Percentiles rank a stretch among this genome's conserved stretches.
phyloP scores from a whole-genome alignment of 2,888 invertebrate genomes.

The Druceiella hillmani region DNA sequence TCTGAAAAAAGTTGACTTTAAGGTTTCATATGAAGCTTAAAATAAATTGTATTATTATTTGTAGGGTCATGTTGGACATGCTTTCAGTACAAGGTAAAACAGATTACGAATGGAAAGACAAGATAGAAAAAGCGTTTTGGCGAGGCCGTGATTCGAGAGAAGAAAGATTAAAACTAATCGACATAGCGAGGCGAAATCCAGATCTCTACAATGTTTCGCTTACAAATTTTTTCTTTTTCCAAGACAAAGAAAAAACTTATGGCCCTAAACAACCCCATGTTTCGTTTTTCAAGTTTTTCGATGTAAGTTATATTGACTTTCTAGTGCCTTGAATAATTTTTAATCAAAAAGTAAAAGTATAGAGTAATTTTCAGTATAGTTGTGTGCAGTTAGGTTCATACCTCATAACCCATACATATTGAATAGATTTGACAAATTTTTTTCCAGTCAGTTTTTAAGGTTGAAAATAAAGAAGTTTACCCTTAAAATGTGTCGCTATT shows the following conservation, averaged over 20 bases:
- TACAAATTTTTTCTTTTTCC: slow-evolving; percentile 95
- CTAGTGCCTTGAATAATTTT: no score
- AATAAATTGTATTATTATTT: slow-evolving; percentile 22
- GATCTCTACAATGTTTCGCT: slow-evolving; percentile 85
- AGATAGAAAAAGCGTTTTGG: slow-evolving; percentile 79
- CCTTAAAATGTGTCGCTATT: no score
- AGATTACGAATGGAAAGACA: slow-evolving; percentile 64
- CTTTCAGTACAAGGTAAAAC: slow-evolving; percentile 83
- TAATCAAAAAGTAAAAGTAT: no score
- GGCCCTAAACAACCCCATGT: slow-evolving; percentile 81
- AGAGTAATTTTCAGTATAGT: no score
- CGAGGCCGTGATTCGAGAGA: slow-evolving; percentile 88
- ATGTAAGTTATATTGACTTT: slow-evolving; percentile 64
- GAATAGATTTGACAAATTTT: no score
- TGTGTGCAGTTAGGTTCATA: no score
- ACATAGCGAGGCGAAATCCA: slow-evolving; percentile 63
- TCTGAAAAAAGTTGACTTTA: no score
- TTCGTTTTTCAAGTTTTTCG: slow-evolving; percentile 91
- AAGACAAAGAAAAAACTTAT: slow-evolving; percentile 75
- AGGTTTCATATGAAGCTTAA: slow-evolving; percentile 1
- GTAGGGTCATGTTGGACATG: slow-evolving; percentile 82
- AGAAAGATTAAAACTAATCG: slow-evolving; percentile 76
- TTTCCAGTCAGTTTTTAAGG: no score
- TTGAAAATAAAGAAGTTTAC: no score
- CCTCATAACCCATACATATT: no score